phyloP scores from a whole-genome alignment of 2,113 vertebrate species.

The Ceratotherium simum region DNA sequence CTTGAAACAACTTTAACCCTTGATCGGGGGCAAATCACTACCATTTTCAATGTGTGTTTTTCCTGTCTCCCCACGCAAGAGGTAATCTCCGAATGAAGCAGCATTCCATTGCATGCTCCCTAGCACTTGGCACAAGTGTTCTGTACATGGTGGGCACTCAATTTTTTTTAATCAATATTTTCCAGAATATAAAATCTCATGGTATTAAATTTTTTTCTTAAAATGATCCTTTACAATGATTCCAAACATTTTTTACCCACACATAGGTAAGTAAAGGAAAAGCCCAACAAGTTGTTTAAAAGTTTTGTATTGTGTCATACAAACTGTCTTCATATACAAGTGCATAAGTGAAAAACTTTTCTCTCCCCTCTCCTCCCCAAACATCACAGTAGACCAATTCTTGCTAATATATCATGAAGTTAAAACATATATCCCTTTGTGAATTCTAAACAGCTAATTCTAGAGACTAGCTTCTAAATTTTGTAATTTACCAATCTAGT shows the following conservation, averaged over 20 bases:
- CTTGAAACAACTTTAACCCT: neutral
- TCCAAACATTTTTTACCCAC: neutral
- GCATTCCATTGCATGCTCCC: neutral
- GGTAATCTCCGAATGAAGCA: neutral
- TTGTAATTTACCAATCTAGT: neutral
- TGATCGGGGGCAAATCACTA: neutral
- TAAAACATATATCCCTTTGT: neutral
- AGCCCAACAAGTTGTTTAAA: conserved; percentile 38
- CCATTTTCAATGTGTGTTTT: neutral
- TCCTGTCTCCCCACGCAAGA: neutral
- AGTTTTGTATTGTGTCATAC: conserved; percentile 77
- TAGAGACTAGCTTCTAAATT: conserved; percentile 13
- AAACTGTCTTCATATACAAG: conserved; percentile 50
- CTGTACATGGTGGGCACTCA: neutral
- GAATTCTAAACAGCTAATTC: conserved; percentile 34
- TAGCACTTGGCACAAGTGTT: neutral
- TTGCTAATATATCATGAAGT: neutral
- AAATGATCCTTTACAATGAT: neutral
- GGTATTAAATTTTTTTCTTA: neutral
- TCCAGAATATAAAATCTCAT: conserved; percentile 27
- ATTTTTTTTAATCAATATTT: neutral
- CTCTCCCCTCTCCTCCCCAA: neutral
- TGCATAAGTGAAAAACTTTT: neutral
- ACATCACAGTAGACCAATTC: neutral
- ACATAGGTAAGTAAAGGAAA: conserved; percentile 17